Base-by-base conservation (phyloP, 2,797 vertebrate species). In the Picus viridis region DNA sequence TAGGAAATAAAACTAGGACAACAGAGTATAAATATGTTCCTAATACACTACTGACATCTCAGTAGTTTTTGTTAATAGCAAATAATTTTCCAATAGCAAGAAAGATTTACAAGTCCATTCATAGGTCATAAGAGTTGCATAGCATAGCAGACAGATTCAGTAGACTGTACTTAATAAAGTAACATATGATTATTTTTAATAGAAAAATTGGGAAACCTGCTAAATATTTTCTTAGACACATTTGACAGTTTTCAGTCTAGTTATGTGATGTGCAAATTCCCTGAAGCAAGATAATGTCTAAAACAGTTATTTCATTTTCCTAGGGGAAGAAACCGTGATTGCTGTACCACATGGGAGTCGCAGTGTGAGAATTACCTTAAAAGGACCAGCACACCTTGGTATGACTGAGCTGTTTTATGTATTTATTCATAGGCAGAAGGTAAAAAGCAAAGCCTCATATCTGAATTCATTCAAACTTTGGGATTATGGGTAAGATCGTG, bases 301-400 rank as follows among this genome's bases (percentile, higher is more conserved):
- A 96, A 94, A 16, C 57, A 76, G 78, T 93, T 85, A 7, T 95
- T 89, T 89, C 71, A 91, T 96, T 91, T 97, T 95, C 85, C 95
- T 95, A 99, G 99, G 98, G 89, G 95, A 99, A 96, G 99, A 99
- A 97, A 98, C 96, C 0, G 97, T 98, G 90, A 98, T 99, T 77
- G 99, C 99, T 92, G 98, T 99, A 49, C 98, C 99, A 3, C 88
- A 98, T 92, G 99, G 99, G 82, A 99, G 99, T 83, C 98, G 98
- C 70, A 98, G 98, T 29, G 97, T 99, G 96, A 97, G 98, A 95
- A 98, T 99, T 91, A 98, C 97, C 12, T 96, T 98, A 59, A 99
- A 99, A 96, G 99, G 99, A 92, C 98, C 98, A 20, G 98, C 98
- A 70, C 96, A 96, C 72, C 98, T 99, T 76, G 97, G 99, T 99